Conservation (phyloP, 1,140 invertebrate genomes). For the Sarcophaga peregrina region DNA sequence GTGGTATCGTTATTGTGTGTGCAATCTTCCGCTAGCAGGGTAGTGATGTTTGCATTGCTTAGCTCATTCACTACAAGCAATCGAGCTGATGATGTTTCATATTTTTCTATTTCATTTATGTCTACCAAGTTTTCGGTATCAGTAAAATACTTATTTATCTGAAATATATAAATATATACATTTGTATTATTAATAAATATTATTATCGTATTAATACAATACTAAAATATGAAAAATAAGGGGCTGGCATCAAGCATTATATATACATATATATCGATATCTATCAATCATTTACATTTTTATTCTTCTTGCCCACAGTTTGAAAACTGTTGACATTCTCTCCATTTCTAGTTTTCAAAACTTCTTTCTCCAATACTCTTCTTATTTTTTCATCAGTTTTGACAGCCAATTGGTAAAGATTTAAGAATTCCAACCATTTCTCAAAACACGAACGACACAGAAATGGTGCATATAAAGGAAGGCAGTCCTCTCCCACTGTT, state of each 20-base stretch:
- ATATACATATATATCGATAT: no score
- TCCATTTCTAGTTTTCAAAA: background rate
- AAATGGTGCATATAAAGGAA: slow-evolving; percentile 8
- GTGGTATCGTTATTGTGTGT: no score
- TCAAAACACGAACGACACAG: slow-evolving; percentile 14
- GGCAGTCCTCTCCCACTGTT: background rate
- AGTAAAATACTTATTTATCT: background rate
- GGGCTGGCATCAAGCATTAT: no score
- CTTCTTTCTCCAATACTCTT: background rate
- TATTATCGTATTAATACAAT: background rate
- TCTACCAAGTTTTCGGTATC: background rate
- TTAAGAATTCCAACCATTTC: background rate
- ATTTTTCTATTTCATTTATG: slow-evolving; percentile 24
- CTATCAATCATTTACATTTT: background rate
- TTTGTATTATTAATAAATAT: background rate
- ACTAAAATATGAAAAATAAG: background rate
- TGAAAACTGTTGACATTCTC: background rate
- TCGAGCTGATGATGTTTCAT: slow-evolving; percentile 5
- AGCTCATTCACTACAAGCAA: background rate
- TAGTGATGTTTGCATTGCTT: no score
- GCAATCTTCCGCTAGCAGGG: no score
- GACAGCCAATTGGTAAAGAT: background rate
- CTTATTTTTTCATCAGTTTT: slow-evolving; percentile 1
- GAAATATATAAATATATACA: background rate
- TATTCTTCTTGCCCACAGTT: background rate